Conservation (phyloP, 2,797 vertebrate species). For the Bovichtus variegatus region DNA sequence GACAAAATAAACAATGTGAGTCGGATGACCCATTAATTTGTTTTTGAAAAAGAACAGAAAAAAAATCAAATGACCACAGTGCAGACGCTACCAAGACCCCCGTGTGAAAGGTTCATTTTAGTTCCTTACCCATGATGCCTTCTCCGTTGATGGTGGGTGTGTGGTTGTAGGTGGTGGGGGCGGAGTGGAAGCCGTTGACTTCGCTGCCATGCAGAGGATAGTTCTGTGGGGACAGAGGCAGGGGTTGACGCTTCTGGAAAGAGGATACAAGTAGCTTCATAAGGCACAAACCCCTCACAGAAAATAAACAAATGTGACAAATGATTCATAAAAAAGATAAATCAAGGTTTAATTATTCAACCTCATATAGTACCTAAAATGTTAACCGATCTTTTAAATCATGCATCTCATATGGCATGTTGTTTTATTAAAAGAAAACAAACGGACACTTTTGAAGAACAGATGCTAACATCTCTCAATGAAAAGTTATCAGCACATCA, state of each 20-base stretch:
- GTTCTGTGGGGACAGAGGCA: constrained; percentile 87
- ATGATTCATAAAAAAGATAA: constrained; percentile 2
- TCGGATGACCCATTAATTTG: constrained; percentile 59
- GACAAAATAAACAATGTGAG: constrained; percentile 55
- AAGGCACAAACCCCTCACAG: constrained; percentile 42
- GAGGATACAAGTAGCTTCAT: constrained; percentile 48
- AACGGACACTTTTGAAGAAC: background rate
- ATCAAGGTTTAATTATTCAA: background rate
- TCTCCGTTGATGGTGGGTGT: constrained; percentile 94
- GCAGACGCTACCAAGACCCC: constrained; percentile 12
- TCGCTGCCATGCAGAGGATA: constrained; percentile 95
- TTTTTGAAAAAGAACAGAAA: background rate
- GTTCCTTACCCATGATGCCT: constrained; percentile 89
- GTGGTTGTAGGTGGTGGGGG: constrained; percentile 91
- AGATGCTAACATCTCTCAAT: background rate
- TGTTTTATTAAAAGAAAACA: background rate
- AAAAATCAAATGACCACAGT: constrained; percentile 12
- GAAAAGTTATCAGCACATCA: background rate
- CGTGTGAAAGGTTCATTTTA: background rate
- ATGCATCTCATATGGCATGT: background rate
- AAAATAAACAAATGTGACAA: constrained; percentile 3
- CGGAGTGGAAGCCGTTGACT: constrained; percentile 91
- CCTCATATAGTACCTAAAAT: background rate
- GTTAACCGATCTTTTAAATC: background rate
- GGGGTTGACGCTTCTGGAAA: constrained; percentile 72